Base-by-base conservation (phyloP, 2,888 invertebrate species). In the Gastrophysa polygoni region DNA sequence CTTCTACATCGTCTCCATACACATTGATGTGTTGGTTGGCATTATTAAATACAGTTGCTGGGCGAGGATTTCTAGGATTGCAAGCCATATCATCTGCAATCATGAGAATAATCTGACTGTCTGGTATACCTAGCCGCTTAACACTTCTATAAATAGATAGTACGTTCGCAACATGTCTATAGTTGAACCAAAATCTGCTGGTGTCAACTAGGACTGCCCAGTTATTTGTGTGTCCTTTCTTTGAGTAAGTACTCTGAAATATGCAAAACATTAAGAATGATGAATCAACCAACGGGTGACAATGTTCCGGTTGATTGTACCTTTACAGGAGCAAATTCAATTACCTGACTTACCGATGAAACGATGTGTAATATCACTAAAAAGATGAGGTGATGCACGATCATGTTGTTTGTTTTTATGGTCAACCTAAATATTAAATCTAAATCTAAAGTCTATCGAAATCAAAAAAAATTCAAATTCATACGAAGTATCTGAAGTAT, bases 71-170 rank as follows among this genome's bases (percentile, higher is more conserved):
- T 67, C 99, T 85, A 0, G 98, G 91, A 83, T 99, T 99, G 78
- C 99, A 99, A 0, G 99, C 98, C 96, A 99, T 98, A 78, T 99
- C 98, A 82, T 99, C 99, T 1, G 99, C 98, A 68, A 99, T 91
- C 99, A 99, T 99, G 58, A 99, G 82, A 69, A 99, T 98, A 59
- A 99, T 99, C 81, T 98, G 98, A 60, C 93, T 93, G 80, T 99
- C 98, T 0, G 98, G 98, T 72, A 99, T 98, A n/a, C 99, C 99
- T 2, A 99, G 85, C 14, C 98, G 86, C 82, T 99, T 99, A 0
- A 99, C 97, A 78, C 97, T 97, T 10, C 98, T 88, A 80, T 99
- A 99, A 66, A 99, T 95, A 0, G 98, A 99, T 16, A 99, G 82
- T 0, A 98, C 98, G 81, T 99, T 99, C 2, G 99, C 98, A 28